Evolutionary conservation across 1,140 invertebrate species (phyloP), one percentile per base, ranked within the genome.

Genomic region (Bombus soroeensis): DNA sequence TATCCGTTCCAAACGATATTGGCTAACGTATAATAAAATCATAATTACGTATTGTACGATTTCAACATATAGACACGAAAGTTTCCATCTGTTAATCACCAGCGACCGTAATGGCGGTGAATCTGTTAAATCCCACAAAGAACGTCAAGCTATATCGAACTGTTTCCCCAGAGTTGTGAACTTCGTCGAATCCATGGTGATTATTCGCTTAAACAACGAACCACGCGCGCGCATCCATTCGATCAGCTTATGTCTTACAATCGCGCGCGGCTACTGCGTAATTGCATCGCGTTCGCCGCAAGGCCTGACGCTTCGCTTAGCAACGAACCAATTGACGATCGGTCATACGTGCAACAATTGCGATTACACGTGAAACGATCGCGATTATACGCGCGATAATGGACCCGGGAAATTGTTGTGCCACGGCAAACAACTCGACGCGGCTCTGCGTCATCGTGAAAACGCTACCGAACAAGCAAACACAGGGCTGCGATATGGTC

Each of bases 231-330:
- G 70, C 57, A 74, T 34, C 47, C 47, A 53, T 53, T 53, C 71
- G 70, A 81, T 85, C 84, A 85, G 84, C 71, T 81, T 74, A 83
- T 86, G 79, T 86, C 85, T 86, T 86, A 86, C 85, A 86, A 76
- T 86, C 80, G 81, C 64, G 78, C 71, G 22, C 37, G 78, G 79
- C 68, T 39, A 73, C 62, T 81, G 70, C 83, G 85, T 77, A 86
- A 86, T 86, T 86, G 85, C 79, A 77, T 86, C 85, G 80, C 73
- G 73, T 74, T 71, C 57, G 85, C 85, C 85, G 41, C 62, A 82
- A 86, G 85, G 85, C 80, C 66, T 77, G 85, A 83, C 85, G 81
- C 85, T 77, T 86, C 79, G 66, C 47, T 75, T 83, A 76, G 64
- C 80, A 86, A 86, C 72, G 85, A 83, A 83, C 81, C 85, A 86